A percentile compares a stretch with the other conserved stretches of the same genome.
Conservation (phyloP, 1,140 invertebrate genomes). For the Rhyacophila brunnea region DNA sequence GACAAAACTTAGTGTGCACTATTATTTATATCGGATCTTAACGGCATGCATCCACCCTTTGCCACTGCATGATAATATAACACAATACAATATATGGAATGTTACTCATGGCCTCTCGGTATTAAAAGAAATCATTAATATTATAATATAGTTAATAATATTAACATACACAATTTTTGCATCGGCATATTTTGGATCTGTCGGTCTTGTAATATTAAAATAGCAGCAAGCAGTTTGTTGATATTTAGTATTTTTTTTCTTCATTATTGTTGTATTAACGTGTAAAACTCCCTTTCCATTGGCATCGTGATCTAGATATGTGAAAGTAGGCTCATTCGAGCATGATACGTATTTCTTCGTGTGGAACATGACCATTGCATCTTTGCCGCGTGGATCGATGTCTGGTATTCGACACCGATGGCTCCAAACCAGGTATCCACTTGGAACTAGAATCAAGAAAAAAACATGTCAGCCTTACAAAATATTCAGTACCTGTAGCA, state of each 20-base stretch:
- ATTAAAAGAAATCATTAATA: no score
- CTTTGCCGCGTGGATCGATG: conserved; percentile 64
- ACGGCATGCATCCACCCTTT: no score
- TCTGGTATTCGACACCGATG: conserved; percentile 68
- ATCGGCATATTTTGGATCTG: conserved; percentile 40
- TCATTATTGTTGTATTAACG: conserved; percentile 19
- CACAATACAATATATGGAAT: no score
- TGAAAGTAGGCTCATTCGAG: conserved; percentile 50
- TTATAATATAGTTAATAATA: not conserved
- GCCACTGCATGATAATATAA: no score
- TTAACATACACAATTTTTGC: conserved; percentile 52
- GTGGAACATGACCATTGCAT: conserved; percentile 61
- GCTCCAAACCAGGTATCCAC: conserved; percentile 66
- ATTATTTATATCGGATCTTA: no score
- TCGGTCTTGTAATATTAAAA: conserved; percentile 46
- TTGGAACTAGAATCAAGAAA: conserved; percentile 26
- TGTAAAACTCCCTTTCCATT: conserved; percentile 21
- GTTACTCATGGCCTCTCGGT: no score
- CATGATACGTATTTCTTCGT: conserved; percentile 60
- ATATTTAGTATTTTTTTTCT: conserved; percentile 15
- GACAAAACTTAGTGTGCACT: no score
- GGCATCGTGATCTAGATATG: conserved; percentile 42
- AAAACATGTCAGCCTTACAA: no score
- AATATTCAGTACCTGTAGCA: no score
- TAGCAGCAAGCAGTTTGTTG: conserved; percentile 53